These are phyloP conservation scores for Rhynchonycteris naso DNA, from an alignment of 2,797 vertebrate genomes.

Conservation along the genomic window DNA sequence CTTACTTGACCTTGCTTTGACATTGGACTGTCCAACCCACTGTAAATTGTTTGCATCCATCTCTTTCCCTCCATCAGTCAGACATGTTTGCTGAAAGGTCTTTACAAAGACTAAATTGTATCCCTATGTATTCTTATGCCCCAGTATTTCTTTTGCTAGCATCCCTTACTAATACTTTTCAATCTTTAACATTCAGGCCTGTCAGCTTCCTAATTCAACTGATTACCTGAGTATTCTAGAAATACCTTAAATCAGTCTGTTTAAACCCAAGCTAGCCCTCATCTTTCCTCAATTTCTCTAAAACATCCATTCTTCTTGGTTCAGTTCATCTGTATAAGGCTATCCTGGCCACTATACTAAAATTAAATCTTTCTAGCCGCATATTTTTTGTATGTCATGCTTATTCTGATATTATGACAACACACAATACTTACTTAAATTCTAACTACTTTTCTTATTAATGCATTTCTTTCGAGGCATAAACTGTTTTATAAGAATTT, in stretches of 20 bases:
- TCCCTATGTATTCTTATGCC: background rate
- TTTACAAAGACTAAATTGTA: background rate
- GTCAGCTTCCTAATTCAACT: background rate
- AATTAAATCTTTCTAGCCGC: background rate
- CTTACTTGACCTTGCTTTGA: background rate
- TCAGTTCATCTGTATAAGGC: background rate
- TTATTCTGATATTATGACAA: background rate
- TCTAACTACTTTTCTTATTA: background rate
- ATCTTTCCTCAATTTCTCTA: background rate
- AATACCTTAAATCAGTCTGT: background rate
- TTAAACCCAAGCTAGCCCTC: background rate
- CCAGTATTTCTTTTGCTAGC: background rate
- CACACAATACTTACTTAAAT: slow-evolving; percentile 6
- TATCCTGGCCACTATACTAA: background rate
- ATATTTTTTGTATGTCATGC: background rate
- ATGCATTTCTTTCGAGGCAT: background rate
- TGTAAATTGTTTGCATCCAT: background rate
- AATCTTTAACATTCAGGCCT: background rate
- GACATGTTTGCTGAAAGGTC: background rate
- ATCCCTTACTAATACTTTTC: background rate
- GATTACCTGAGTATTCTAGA: background rate
- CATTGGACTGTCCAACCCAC: background rate
- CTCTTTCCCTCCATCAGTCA: background rate
- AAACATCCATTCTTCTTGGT: background rate
- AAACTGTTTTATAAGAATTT: background rate